phyloP scores from a whole-genome alignment of 1,140 invertebrate species.

The Drosophila albomicans region DNA sequence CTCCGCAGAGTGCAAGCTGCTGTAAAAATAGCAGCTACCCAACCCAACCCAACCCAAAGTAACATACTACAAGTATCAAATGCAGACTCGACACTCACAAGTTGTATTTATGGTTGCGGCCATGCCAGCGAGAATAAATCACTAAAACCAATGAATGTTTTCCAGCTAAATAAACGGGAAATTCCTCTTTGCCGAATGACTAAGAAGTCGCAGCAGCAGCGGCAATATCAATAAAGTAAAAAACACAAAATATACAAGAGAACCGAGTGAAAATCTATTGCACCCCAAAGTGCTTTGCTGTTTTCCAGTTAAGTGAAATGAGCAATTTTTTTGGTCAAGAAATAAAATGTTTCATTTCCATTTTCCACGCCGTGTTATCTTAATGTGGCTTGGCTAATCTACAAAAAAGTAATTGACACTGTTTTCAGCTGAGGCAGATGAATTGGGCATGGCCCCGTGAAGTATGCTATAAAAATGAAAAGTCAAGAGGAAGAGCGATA shows the following conservation, averaged over 20 bases:
- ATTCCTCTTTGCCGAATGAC: conserved; percentile 9
- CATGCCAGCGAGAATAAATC: conserved; percentile 54
- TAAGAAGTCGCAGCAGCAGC: neutral
- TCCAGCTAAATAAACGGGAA: conserved; percentile 61
- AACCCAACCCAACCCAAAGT: conserved; percentile 24
- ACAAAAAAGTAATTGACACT: conserved; percentile 28
- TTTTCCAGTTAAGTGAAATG: neutral
- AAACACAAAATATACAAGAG: conserved; percentile 2
- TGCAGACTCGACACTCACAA: neutral
- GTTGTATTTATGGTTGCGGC: conserved; percentile 34
- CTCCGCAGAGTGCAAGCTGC: conserved; percentile 45
- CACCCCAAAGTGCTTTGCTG: neutral
- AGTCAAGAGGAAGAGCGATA: neutral
- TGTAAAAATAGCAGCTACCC: conserved; percentile 66
- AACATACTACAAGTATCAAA: neutral
- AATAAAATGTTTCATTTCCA: neutral
- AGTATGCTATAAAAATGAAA: conserved; percentile 36
- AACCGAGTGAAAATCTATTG: neutral
- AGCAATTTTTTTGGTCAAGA: neutral
- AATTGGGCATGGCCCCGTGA: conserved; percentile 26
- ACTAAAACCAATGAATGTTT: conserved; percentile 52
- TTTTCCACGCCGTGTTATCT: neutral
- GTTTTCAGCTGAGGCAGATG: neutral
- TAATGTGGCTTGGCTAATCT: conserved; percentile 14
- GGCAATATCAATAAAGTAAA: conserved; percentile 19